phyloP scores from a whole-genome alignment of 2,888 invertebrate genomes.

The Drosophila sordidula region DNA sequence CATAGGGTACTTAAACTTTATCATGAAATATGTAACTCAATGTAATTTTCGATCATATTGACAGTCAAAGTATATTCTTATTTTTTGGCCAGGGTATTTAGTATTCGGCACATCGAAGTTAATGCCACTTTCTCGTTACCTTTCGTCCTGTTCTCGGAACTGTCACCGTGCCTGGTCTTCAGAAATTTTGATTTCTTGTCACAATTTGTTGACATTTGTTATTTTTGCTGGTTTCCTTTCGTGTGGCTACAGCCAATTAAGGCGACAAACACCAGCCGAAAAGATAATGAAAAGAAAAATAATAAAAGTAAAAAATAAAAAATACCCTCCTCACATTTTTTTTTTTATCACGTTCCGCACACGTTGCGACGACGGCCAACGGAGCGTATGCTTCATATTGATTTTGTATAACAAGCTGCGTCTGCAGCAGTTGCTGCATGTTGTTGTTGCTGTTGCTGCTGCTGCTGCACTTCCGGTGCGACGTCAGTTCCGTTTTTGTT shows the following conservation, averaged over 20 bases:
- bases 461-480: constrained; percentile 65
- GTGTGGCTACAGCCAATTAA: constrained; percentile 71
- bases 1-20: background rate
- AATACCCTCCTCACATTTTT: constrained; percentile 3
- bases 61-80: too few relatives aligned
- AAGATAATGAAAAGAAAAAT: constrained; percentile 41
- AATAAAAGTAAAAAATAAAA: constrained; percentile 8
- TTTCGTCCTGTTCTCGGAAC: constrained; percentile 26
- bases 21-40: background rate
- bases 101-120: background rate
- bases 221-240: constrained; percentile 46
- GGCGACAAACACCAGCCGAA: constrained; percentile 47
- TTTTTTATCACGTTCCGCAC: constrained; percentile 48
- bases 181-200: constrained; percentile 79
- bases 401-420: constrained; percentile 66
- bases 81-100: background rate
- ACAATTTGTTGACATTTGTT: constrained; percentile 79
- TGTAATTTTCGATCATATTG: too few relatives aligned
- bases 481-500: constrained; percentile 57
- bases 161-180: constrained; percentile 59
- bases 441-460: constrained; percentile 29
- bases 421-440: constrained; percentile 9
- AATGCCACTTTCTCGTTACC: constrained; percentile 4
- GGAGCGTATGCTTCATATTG: constrained; percentile 69
- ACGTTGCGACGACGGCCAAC: constrained; percentile 41